Percentiles rank a stretch among this genome's conserved stretches.
These are phyloP conservation scores for Medauroidea extradentata DNA, from an alignment of 1,140 invertebrate species.

Conservation along the genomic window DNA sequence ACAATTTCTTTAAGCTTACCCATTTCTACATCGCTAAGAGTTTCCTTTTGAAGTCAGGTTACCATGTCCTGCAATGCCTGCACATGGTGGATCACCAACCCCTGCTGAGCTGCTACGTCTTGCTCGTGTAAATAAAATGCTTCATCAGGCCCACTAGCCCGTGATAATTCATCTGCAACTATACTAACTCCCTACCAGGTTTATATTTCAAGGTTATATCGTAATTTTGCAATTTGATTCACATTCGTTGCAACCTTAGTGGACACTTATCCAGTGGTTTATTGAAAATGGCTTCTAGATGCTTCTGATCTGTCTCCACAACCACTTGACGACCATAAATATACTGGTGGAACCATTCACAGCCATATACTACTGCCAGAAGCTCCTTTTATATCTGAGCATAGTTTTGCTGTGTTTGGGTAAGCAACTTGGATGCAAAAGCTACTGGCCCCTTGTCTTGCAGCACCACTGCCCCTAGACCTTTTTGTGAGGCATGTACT, in stretches of 20 bases:
- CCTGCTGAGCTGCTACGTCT: too few species aligned
- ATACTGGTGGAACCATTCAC: constrained; percentile 25
- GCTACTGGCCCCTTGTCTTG: constrained; percentile 39
- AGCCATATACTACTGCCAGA: constrained; percentile 36
- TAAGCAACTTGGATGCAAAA: constrained; percentile 38
- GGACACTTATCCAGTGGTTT: constrained; percentile 40
- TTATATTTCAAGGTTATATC: constrained; percentile 35
- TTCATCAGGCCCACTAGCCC: constrained; percentile 15
- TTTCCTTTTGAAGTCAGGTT: too few species aligned
- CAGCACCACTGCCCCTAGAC: constrained; percentile 40
- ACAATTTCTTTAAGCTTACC: constrained; percentile 28
- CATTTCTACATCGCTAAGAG: too few species aligned
- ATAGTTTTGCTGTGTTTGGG: constrained; percentile 36
- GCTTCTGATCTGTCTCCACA: constrained; percentile 43
- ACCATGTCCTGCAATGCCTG: too few species aligned
- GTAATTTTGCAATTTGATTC: too few species aligned
- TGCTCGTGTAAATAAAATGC: too few species aligned
- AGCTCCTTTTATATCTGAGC: constrained; percentile 46
- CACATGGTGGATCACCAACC: too few species aligned
- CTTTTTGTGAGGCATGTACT: constrained; percentile 38
- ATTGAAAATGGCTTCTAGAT: constrained; percentile 37
- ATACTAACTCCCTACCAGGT: constrained; percentile 16
- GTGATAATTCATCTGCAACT: constrained; percentile 21
- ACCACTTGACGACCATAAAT: constrained; percentile 32
- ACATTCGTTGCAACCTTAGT: constrained; percentile 38